phyloP scores from a whole-genome alignment of 1,140 invertebrate species.

The Mesaphorura yosii region DNA sequence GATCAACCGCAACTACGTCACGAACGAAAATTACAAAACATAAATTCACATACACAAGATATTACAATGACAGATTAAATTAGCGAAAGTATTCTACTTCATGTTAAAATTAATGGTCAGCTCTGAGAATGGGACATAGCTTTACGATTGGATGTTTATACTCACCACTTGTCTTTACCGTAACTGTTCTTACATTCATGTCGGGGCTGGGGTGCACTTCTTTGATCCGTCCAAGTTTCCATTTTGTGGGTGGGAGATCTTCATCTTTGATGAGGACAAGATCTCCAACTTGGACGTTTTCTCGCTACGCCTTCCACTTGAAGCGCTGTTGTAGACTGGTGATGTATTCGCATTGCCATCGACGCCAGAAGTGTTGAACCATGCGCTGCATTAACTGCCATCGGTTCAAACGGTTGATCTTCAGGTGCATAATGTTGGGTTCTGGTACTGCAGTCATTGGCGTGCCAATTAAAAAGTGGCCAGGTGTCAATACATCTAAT shows the following conservation, averaged over 20 bases:
- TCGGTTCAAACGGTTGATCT: not conserved
- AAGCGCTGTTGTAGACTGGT: not conserved
- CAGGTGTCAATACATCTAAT: conserved; percentile 30
- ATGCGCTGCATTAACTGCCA: conserved; percentile 16
- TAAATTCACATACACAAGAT: not conserved
- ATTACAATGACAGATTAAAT: not conserved
- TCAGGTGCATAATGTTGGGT: not conserved
- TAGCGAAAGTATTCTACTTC: no score
- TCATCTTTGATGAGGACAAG: conserved; percentile 33
- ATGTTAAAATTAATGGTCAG: no score
- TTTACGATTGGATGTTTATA: not conserved
- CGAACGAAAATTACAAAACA: no score
- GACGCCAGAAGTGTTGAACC: conserved; percentile 8
- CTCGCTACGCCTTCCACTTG: not conserved
- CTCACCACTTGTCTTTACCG: conserved; percentile 10
- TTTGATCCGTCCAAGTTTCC: conserved; percentile 34
- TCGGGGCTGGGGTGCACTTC: conserved; percentile 32
- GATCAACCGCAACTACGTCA: no score
- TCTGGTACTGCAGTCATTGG: conserved; percentile 4
- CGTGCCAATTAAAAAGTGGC: conserved; percentile 8
- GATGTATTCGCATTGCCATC: conserved; percentile 6
- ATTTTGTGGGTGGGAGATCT: conserved; percentile 33
- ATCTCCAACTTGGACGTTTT: conserved; percentile 12
- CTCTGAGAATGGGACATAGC: no score
- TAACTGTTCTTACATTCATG: conserved; percentile 29